A percentile compares a stretch with the other conserved stretches of the same genome.
Evolutionary conservation across 2,888 invertebrate species (phyloP).

Genomic region (Caenorhabditis sp.): DNA sequence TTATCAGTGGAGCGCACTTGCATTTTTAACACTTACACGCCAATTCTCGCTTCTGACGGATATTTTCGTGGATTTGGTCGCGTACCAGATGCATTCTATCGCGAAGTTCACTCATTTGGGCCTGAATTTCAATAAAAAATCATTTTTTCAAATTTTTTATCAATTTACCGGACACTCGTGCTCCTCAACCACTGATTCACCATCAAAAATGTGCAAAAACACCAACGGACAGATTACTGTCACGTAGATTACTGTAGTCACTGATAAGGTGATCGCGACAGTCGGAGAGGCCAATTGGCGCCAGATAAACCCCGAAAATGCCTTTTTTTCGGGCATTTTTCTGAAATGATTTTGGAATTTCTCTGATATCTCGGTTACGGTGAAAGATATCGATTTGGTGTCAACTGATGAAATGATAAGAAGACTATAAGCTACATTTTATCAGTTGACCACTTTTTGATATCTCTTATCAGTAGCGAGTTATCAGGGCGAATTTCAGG

Average conservation of each 20-base stretch:
- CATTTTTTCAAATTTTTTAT: background rate
- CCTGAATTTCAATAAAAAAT: conserved; percentile 15
- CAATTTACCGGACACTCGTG: conserved; percentile 61
- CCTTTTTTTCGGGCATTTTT: background rate
- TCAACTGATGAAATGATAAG: no score
- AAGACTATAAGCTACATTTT: no score
- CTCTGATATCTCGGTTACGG: no score
- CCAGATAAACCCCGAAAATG: conserved; percentile 32
- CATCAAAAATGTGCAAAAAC: conserved; percentile 42
- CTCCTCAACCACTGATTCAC: conserved; percentile 27
- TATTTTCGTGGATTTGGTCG: conserved; percentile 46
- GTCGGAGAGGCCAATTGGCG: conserved; percentile 46
- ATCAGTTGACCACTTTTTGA: no score
- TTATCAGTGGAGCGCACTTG: no score
- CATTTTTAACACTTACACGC: conserved; percentile 26
- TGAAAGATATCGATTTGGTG: no score
- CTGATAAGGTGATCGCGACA: conserved; percentile 60
- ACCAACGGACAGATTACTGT: conserved; percentile 62
- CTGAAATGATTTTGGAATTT: no score
- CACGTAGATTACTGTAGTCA: conserved; percentile 60
- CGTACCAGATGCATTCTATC: conserved; percentile 52
- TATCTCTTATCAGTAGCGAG: no score
- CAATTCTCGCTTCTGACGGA: conserved; percentile 54
- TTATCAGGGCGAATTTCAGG: no score
- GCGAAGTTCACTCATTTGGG: conserved; percentile 48